Percentiles rank a stretch among this genome's conserved stretches.
Evolutionary conservation across 1,140 invertebrate species (phyloP).

Genomic region (Drosophila arawakana): DNA sequence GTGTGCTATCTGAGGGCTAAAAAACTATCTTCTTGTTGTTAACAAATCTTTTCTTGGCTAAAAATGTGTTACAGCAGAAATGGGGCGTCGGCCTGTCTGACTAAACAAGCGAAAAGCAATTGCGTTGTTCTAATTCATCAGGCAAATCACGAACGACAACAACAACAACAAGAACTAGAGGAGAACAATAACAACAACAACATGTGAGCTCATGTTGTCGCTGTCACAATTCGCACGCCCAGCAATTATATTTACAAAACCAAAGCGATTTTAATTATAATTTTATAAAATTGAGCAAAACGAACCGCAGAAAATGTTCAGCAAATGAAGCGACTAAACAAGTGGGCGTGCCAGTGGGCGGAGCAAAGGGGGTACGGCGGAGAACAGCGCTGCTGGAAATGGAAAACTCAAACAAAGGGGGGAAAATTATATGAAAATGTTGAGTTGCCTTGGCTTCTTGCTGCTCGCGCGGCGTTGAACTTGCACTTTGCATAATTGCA

Average conservation of each 20-base stretch:
- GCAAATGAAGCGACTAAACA: slow-evolving; percentile 72
- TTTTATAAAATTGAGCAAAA: slow-evolving; percentile 54
- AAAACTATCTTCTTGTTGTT: not conserved
- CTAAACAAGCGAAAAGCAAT: slow-evolving; percentile 38
- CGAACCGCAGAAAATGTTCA: slow-evolving; percentile 49
- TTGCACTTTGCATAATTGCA: slow-evolving; percentile 82
- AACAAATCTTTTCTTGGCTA: too few species aligned
- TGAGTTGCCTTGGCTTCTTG: not conserved
- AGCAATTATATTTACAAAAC: slow-evolving; percentile 78
- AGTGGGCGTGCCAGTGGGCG: not conserved
- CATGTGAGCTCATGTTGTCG: slow-evolving; percentile 19
- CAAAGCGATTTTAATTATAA: slow-evolving; percentile 79
- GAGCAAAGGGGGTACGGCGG: not conserved
- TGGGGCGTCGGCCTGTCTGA: slow-evolving; percentile 22
- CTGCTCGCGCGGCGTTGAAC: slow-evolving; percentile 64
- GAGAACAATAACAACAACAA: slow-evolving; percentile 8
- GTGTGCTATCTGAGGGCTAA: not conserved
- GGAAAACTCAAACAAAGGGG: slow-evolving; percentile 11
- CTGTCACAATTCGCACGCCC: slow-evolving; percentile 70
- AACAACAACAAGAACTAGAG: not conserved
- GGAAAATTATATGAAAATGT: slow-evolving; percentile 14
- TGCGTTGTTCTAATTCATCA: slow-evolving; percentile 72
- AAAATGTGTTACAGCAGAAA: not conserved
- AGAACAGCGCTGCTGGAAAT: not conserved
- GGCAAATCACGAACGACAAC: slow-evolving; percentile 58